A percentile compares a stretch with the other conserved stretches of the same genome.
Evolutionary conservation across 2,113 vertebrate genomes (phyloP).

Genomic region (Tamias sibiricus): DNA sequence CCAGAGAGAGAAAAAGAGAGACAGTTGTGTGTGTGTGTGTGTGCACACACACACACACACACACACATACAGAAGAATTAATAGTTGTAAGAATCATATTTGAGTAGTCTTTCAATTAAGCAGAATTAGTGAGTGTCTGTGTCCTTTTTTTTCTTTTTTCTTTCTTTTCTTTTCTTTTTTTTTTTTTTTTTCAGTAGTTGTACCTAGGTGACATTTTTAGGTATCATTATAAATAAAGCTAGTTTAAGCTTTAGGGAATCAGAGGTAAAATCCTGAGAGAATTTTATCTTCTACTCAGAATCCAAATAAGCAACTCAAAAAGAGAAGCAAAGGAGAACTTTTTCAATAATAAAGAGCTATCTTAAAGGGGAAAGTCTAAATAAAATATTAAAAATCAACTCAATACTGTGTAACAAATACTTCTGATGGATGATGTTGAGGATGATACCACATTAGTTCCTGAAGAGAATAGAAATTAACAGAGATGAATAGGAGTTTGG

Average conservation of each 20-base stretch:
- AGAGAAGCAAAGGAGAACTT: not conserved
- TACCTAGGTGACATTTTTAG: conserved; percentile 13
- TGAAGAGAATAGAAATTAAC: not conserved
- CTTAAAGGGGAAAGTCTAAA: not conserved
- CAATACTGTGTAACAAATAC: not conserved
- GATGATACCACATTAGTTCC: not conserved
- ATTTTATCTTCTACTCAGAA: conserved; percentile 49
- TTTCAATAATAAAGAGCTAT: not conserved
- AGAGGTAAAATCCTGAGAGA: conserved; percentile 46
- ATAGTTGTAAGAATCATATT: not conserved
- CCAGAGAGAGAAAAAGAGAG: too few relatives aligned
- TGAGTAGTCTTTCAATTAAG: conserved; percentile 58
- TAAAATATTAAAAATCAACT: conserved; percentile 20
- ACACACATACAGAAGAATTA: not conserved
- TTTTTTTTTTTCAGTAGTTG: not conserved
- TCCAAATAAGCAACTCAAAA: conserved; percentile 52
- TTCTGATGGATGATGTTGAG: not conserved
- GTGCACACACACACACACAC: too few relatives aligned
- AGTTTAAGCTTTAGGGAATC: conserved; percentile 4
- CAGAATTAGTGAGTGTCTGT: not conserved
- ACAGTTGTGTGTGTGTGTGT: not conserved
- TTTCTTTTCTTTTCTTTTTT: not conserved
- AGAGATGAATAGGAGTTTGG: not conserved
- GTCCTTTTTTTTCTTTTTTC: not conserved
- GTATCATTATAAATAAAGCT: conserved; percentile 56